Evolutionary conservation across 30 jellyfish, hydroid and myxozoan genomes (phyloP).

Genomic region (Turritopsis dohrnii): DNA sequence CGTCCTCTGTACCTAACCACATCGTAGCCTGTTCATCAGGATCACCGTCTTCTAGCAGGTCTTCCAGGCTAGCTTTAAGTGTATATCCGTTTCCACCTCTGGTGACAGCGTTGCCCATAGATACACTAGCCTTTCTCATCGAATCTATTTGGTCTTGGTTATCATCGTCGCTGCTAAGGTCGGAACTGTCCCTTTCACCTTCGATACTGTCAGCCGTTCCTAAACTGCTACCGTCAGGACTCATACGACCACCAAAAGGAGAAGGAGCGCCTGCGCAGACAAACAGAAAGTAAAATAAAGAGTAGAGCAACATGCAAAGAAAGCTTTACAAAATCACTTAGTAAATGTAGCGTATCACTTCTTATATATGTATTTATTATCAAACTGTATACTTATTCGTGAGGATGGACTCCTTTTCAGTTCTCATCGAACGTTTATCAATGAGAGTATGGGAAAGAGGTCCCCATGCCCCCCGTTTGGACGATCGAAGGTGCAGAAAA

Average conservation of each 20-base stretch:
- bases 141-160: conserved; percentile 55
- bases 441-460: no score
- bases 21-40: conserved; percentile 78
- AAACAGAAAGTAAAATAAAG: neutral
- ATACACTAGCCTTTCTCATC: conserved; percentile 53
- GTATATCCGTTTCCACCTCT: conserved; percentile 68
- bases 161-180: conserved; percentile 50
- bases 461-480: no score
- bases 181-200: conserved; percentile 83
- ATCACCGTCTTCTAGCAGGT: conserved; percentile 47
- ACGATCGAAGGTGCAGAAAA: no score
- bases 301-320: neutral
- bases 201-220: conserved; percentile 96
- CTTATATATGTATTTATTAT: no score
- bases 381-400: no score
- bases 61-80: conserved; percentile 61
- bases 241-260: conserved; percentile 94
- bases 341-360: neutral
- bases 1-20: conserved; percentile 99
- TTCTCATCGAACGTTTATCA: no score
- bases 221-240: conserved; percentile 98
- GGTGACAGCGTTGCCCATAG: conserved; percentile 58
- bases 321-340: neutral
- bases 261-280: conserved; percentile 83
- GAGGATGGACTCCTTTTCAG: no score